Evolutionary conservation across 2,888 invertebrate genomes (phyloP).

Genomic region (Seladonia tumulorum): DNA sequence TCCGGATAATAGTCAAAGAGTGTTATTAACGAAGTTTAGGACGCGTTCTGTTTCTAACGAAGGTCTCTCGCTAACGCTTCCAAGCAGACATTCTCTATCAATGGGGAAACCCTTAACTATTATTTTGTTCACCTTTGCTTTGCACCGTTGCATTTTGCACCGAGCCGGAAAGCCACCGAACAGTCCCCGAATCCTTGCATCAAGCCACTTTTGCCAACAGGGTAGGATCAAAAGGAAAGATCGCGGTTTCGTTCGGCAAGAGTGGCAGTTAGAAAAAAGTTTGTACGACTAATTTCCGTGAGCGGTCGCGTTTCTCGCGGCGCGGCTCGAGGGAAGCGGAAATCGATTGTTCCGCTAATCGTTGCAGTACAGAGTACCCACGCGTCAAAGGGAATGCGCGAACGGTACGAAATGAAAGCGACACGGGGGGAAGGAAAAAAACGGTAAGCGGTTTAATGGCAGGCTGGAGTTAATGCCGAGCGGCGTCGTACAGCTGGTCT

Average conservation of each 20-base stretch:
- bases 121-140: not conserved
- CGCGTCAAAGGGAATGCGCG: slow-evolving; percentile 27
- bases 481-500: slow-evolving; percentile 20
- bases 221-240: not conserved
- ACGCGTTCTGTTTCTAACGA: not conserved
- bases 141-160: not conserved
- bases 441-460: slow-evolving; percentile 30
- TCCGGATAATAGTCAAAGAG: slow-evolving; percentile 1
- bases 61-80: not conserved
- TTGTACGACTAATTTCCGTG: slow-evolving; percentile 1
- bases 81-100: not conserved
- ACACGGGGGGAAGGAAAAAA: not conserved
- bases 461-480: slow-evolving; percentile 21
- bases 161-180: not conserved
- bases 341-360: slow-evolving; percentile 48
- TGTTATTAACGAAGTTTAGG: not conserved
- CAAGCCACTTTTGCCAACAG: not conserved
- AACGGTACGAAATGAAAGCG: slow-evolving; percentile 33
- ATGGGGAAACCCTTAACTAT: not conserved
- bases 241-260: not conserved
- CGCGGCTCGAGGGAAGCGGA: not conserved
- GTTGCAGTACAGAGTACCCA: slow-evolving; percentile 4
- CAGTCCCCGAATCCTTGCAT: not conserved
- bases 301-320: not conserved
- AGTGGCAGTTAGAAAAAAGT: not conserved